Conservation (phyloP, 2,797 vertebrate species). For the Enteromius anoplus region DNA sequence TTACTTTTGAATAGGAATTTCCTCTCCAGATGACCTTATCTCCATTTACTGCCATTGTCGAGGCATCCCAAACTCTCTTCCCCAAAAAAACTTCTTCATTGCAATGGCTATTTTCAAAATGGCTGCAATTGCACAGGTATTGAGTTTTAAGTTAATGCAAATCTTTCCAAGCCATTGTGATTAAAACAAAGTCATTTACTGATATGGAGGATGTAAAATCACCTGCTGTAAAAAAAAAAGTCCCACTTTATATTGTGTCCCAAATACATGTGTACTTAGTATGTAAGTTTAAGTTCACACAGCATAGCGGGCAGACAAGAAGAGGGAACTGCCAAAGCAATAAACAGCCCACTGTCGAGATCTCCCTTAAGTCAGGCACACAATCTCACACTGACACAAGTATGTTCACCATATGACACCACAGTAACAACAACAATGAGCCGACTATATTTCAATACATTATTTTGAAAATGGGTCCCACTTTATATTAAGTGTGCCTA, state of each 20-base stretch:
- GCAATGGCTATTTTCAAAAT: conserved; percentile 89
- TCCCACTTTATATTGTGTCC: no score
- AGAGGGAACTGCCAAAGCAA: conserved; percentile 43
- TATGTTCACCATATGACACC: conserved; percentile 71
- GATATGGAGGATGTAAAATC: neutral
- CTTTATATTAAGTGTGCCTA: no score
- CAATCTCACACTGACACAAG: conserved; percentile 70
- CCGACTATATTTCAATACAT: neutral
- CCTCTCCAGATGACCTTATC: conserved; percentile 80
- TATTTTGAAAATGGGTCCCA: no score
- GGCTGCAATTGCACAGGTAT: conserved; percentile 89
- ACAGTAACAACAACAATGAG: neutral
- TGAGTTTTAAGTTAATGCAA: neutral
- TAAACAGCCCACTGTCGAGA: conserved; percentile 67
- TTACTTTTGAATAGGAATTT: conserved; percentile 76
- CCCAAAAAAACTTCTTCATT: conserved; percentile 86
- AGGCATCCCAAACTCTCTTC: conserved; percentile 69
- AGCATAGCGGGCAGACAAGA: conserved; percentile 69
- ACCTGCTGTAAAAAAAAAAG: neutral
- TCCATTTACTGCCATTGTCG: conserved; percentile 83
- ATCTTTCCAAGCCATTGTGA: neutral
- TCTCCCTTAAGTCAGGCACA: conserved; percentile 68
- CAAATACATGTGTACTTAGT: no score
- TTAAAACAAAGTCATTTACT: conserved; percentile 5
- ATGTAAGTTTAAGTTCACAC: no score